Percentiles rank a stretch among this genome's conserved stretches.
These are phyloP conservation scores for Crocodylus rhombifer DNA, from an alignment of 2,797 vertebrate genomes.

Conservation along the genomic window DNA sequence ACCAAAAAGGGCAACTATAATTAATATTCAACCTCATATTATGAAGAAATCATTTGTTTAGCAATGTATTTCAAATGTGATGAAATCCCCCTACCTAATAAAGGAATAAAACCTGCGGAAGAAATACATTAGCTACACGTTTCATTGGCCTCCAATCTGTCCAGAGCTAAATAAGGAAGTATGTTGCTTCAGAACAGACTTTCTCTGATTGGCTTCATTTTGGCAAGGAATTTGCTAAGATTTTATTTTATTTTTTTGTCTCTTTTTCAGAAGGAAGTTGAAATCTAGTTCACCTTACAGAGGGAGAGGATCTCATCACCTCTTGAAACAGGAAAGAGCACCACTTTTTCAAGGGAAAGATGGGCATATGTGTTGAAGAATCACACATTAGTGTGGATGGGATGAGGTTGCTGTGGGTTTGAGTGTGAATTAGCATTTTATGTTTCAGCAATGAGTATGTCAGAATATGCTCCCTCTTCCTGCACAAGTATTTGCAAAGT, in stretches of 20 bases:
- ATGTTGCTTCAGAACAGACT: not conserved
- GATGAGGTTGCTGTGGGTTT: not conserved
- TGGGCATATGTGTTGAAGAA: conserved; percentile 1
- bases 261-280: not conserved
- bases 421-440: not conserved
- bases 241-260: not conserved
- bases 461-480: not conserved
- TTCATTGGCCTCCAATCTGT: conserved; percentile 17
- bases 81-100: not conserved
- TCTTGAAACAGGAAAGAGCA: conserved; percentile 8
- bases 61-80: conserved; percentile 36
- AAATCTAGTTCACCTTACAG: not conserved
- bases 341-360: conserved; percentile 43
- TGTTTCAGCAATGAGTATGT: not conserved
- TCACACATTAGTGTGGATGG: not conserved
- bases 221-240: not conserved
- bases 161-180: conserved; percentile 8
- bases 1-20: conserved; percentile 33
- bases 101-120: conserved; percentile 40
- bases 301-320: not conserved
- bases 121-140: not conserved
- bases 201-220: not conserved
- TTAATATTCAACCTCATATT: not conserved
- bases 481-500: not conserved
- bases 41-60: conserved; percentile 42